Conservation (phyloP, 2,113 vertebrate species). For the Larimichthys polyactis region DNA sequence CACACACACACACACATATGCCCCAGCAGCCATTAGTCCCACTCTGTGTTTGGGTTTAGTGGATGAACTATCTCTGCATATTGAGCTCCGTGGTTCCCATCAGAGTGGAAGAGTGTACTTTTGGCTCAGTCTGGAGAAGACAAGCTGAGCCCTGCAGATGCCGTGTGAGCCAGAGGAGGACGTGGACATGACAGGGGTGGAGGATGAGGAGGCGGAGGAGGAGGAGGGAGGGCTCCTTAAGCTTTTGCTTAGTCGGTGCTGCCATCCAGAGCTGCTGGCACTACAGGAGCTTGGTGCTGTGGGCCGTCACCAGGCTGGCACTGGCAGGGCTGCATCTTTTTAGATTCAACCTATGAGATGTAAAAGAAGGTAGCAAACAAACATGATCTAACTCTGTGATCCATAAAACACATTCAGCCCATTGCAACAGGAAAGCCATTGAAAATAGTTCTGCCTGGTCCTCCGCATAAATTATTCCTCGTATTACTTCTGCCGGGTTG, state of each 20-base stretch:
- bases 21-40: conserved; percentile 12
- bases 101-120: conserved; percentile 29
- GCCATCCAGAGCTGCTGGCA: conserved; percentile 31
- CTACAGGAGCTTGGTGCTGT: conserved; percentile 22
- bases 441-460: background rate
- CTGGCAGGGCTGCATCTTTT: conserved; percentile 44
- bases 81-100: conserved; percentile 28
- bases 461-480: conserved; percentile 49
- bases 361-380: conserved; percentile 17
- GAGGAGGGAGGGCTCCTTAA: conserved; percentile 39
- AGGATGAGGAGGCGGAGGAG: background rate
- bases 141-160: conserved; percentile 34
- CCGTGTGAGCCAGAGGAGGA: conserved; percentile 38
- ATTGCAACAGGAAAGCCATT: background rate
- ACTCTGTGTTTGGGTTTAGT: conserved; percentile 35
- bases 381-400: background rate
- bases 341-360: conserved; percentile 6
- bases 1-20: background rate
- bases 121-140: conserved; percentile 28
- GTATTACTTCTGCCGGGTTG: conserved; percentile 13
- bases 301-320: conserved; percentile 38
- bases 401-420: background rate
- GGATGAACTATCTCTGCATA: conserved; percentile 6
- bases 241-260: conserved; percentile 35
- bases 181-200: conserved; percentile 10